phyloP scores from a whole-genome alignment of 2,797 vertebrate species.

The Remorina albescens region DNA sequence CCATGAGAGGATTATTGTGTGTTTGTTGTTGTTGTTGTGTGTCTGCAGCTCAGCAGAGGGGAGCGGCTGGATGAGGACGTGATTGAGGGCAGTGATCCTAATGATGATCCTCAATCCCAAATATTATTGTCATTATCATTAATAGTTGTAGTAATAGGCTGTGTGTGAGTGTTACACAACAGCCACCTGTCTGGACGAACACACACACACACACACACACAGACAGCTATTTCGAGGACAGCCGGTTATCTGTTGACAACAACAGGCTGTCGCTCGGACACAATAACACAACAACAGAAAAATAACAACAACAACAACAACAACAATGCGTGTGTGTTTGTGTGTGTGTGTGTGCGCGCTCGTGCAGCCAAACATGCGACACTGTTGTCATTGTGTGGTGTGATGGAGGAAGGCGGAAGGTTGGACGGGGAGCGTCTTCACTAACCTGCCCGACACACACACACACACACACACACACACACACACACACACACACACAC shows the following conservation, averaged over 20 bases:
- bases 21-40: background rate
- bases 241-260: slow-evolving; percentile 50
- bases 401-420: slow-evolving; percentile 17
- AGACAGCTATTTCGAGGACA: slow-evolving; percentile 21
- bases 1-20: too few species aligned
- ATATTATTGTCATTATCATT: background rate
- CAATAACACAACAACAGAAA: too few species aligned
- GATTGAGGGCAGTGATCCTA: slow-evolving; percentile 42
- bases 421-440: too few species aligned
- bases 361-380: slow-evolving; percentile 65
- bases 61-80: slow-evolving; percentile 56
- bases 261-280: slow-evolving; percentile 67
- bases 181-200: slow-evolving; percentile 24
- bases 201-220: background rate
- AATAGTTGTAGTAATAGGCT: background rate
- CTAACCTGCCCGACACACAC: too few species aligned
- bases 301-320: too few species aligned
- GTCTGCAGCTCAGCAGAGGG: slow-evolving; percentile 25
- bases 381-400: slow-evolving; percentile 55
- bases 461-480: too few species aligned
- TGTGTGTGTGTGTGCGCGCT: too few species aligned
- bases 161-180: background rate
- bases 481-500: too few species aligned
- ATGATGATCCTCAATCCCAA: slow-evolving; percentile 27
- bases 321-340: too few species aligned